Percentiles rank a stretch among this genome's conserved stretches.
phyloP scores from a whole-genome alignment of 2,888 invertebrate species.

The Pyrgus malvae region DNA sequence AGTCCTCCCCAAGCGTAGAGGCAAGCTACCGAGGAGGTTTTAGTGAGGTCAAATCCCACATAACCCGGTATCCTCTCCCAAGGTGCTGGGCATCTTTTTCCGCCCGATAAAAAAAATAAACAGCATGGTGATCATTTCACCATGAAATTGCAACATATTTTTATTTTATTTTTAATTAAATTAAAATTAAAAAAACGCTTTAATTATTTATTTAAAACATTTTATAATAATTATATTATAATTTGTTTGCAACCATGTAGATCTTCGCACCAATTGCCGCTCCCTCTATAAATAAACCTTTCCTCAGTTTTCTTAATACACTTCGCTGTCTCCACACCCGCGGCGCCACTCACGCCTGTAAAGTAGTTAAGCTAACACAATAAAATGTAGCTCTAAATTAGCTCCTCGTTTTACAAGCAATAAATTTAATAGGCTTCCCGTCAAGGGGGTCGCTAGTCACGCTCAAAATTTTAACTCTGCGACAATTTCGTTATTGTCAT shows the following conservation, averaged over 20 bases:
- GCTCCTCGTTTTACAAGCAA: slow-evolving; percentile 80
- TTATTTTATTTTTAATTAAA: too few relatives aligned
- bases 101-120: too few relatives aligned
- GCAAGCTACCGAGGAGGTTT: too few relatives aligned
- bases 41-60: too few relatives aligned
- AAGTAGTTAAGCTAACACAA: slow-evolving; percentile 76
- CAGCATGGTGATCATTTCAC: too few relatives aligned
- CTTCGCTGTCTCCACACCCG: slow-evolving; percentile 50
- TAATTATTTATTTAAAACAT: too few relatives aligned
- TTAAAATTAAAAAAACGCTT: too few relatives aligned
- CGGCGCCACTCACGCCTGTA: slow-evolving; percentile 57
- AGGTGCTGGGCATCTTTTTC: too few relatives aligned
- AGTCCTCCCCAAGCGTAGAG: too few relatives aligned
- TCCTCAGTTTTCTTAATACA: slow-evolving; percentile 7
- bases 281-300: background rate
- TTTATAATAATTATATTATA: too few relatives aligned
- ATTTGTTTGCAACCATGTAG: background rate
- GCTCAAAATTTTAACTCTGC: slow-evolving; percentile 67
- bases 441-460: slow-evolving; percentile 52
- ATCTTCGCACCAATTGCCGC: background rate
- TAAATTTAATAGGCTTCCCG: slow-evolving; percentile 73
- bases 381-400: slow-evolving; percentile 79
- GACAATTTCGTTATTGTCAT: slow-evolving; percentile 63
- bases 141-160: too few relatives aligned
- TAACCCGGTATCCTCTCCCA: too few relatives aligned